Evolutionary conservation across 2,797 vertebrate species (phyloP), one percentile per base, ranked within the genome.

Genomic region (Gymnothorax javanicus): DNA sequence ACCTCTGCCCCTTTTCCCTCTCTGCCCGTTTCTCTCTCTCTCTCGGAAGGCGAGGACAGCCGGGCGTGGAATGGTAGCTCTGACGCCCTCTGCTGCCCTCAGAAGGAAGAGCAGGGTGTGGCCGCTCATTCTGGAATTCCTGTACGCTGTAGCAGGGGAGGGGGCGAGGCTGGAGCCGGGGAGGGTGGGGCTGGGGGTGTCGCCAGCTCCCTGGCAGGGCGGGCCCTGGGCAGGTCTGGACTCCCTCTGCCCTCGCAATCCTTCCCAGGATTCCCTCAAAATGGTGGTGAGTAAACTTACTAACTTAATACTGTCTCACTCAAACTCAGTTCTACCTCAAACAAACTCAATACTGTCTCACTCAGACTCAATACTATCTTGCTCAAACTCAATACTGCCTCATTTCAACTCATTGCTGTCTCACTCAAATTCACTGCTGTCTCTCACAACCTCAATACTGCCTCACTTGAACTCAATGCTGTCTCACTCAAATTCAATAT

Each of bases 181-280:
- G 88, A 89, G 91, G 52, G 90, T 90, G 50, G 87, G 90, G 82
- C 90, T 33, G 11, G 69, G 25, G 69, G 69, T 11, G 12, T 25
- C n/a, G 93, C 92, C 90, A 93, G 92, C 59, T 88, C 91, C 0
- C 95, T 96, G 82, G 95, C 96, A 92, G 33, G 25, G 8, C 97
- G 96, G 92, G 95, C 95, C 59, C 94, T 96, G 85, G 95, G 94
- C 60, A 95, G 97, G 87, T 94, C 95, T 0, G 96, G 96, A 33
- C 93, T 97, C 83, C 97, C 97, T 50, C 91, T 97, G 84, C 98
- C 98, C 88, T 98, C 97, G 92, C 98, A 98, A 93, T 97, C 97
- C 13, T 98, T 98, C 88, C 97, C 97, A 0, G 96, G 97, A 90
- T 98, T 97, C 94, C 94, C 95, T 86, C 96, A 97, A 59, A 98